Percentiles rank a stretch among this genome's conserved stretches.
Conservation (phyloP, 2,797 vertebrate genomes). For the Carapus acus region DNA sequence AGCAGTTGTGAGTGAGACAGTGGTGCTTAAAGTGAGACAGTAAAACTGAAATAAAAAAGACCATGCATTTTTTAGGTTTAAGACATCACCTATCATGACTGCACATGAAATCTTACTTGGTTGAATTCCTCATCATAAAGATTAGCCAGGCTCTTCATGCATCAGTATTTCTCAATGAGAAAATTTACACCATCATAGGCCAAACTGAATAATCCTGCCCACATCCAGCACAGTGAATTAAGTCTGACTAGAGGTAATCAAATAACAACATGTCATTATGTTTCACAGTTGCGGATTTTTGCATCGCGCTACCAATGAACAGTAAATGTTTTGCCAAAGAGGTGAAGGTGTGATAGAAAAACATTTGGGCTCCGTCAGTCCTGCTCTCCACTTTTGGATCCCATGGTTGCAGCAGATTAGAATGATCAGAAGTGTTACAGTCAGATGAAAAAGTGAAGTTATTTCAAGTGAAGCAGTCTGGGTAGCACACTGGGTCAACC, state of each 20-base stretch:
- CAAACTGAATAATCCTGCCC: constrained; percentile 22
- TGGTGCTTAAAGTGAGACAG: constrained; percentile 9
- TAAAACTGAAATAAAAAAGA: constrained; percentile 13
- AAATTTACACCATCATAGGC: constrained; percentile 14
- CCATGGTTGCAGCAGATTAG: too few species aligned
- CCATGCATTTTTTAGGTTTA: background rate
- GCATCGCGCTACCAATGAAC: constrained; percentile 8
- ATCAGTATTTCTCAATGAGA: constrained; percentile 4
- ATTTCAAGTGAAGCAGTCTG: constrained; percentile 19
- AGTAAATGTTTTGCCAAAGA: background rate
- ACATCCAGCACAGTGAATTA: constrained; percentile 14
- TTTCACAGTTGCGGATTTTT: constrained; percentile 6
- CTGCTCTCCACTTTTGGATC: constrained; percentile 4
- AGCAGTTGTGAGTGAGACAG: constrained; percentile 25
- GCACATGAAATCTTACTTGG: constrained; percentile 2
- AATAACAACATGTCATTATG: background rate
- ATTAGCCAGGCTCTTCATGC: constrained; percentile 36
- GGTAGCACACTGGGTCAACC: too few species aligned
- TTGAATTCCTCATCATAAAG: constrained; percentile 7
- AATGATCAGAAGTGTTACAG: constrained; percentile 27
- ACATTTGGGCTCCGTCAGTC: constrained; percentile 13
- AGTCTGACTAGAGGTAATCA: constrained; percentile 6
- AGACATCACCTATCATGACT: background rate
- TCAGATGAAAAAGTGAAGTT: constrained; percentile 18
- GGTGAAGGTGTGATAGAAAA: constrained; percentile 31